Evolutionary conservation across 35 echinoderm and acorn worm genomes (phyloP), one percentile per base, ranked within the genome.

Genomic region (Apostichopus californicus): DNA sequence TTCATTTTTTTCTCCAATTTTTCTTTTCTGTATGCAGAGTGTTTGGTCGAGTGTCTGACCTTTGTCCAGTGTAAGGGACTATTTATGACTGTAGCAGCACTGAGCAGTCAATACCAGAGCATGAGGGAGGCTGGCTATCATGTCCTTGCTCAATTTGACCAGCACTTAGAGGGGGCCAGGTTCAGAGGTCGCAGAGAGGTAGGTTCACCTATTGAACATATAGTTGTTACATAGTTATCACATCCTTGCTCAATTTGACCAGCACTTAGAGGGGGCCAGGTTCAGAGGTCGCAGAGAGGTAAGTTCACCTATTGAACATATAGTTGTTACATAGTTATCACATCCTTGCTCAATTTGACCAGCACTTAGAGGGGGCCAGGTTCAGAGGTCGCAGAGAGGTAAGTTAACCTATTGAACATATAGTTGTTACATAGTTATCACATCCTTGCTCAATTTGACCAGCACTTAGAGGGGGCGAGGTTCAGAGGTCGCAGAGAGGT

Each of bases 101-200:
- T 98, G 6, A 92, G 95, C 78, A 98, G 96, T 85, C 20, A 88
- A 52, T 90, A 98, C 65, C n/a, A 20, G 14, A 77, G 86, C 23
- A 94, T 94, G 79, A 94, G 94, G 56, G 77, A 68, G 55, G 95
- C 95, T 26, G 96, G 82, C 3, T 78, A 17, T 8, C 28, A 78
- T 9, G 5, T 78, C 20, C 8, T 78, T 5, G 54, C 93, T 20
- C 55, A 9, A 9, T 98, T 87, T 79, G 63, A 83, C 14, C 79
- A 92, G 18, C 96, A 98, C 78, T 79, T 98, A 52, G 95, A 94
- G 57, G 93, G 92, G 6, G 94, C 97, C 6, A 96, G 97, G 75
- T 94, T 96, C 60, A 90, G 92, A 71, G 97, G 93, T 65, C 83
- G 93, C 61, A 85, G 97, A 73, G 94, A 98, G 97, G 97, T 96